Conservation (phyloP, 2,113 vertebrate genomes). For the Panurus biarmicus region DNA sequence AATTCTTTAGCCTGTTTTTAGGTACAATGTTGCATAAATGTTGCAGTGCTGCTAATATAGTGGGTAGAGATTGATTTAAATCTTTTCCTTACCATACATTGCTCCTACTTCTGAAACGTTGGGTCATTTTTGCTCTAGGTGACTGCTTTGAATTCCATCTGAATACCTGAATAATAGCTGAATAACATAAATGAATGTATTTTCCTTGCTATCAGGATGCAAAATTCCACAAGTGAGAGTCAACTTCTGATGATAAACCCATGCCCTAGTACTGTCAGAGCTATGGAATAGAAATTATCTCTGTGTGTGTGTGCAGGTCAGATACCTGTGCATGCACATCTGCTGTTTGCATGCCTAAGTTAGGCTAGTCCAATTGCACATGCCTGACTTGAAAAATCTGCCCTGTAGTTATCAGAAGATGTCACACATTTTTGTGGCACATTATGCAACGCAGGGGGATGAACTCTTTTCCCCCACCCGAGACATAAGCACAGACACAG, state of each 20-base stretch:
- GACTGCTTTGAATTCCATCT: background rate
- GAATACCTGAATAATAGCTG: background rate
- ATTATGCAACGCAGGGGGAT: background rate
- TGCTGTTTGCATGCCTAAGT: background rate
- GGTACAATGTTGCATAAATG: background rate
- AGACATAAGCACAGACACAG: background rate
- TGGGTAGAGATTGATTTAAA: background rate
- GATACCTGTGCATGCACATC: background rate
- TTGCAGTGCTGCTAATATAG: background rate
- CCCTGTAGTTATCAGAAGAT: conserved; percentile 2
- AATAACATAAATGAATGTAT: background rate
- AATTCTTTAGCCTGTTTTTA: background rate
- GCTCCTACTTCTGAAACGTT: background rate
- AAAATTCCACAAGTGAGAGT: background rate
- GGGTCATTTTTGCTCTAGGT: background rate
- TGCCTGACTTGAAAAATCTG: conserved; percentile 25
- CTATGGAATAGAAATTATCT: background rate
- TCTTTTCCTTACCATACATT: background rate
- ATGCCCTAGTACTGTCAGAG: background rate
- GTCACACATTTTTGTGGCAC: background rate
- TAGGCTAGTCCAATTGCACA: background rate
- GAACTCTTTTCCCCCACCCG: background rate
- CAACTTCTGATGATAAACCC: background rate
- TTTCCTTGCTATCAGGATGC: background rate
- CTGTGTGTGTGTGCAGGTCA: background rate